A percentile compares a stretch with the other conserved stretches of the same genome.
phyloP scores from a whole-genome alignment of 2,113 vertebrate genomes.

The Poeciliopsis turrubarensis region DNA sequence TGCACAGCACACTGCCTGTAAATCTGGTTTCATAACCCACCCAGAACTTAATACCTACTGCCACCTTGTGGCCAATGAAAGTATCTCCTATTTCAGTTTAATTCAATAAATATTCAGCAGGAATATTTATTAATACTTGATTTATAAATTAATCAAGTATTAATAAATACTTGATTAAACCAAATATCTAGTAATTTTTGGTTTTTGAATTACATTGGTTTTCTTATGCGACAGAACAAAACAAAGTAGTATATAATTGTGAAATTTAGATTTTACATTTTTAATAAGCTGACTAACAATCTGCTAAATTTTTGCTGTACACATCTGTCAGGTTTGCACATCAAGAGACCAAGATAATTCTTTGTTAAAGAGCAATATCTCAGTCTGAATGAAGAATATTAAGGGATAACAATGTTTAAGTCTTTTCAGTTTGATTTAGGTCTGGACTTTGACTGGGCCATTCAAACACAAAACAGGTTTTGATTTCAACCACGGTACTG shows the following conservation, averaged over 20 bases:
- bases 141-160: not conserved
- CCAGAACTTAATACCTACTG: slow-evolving; percentile 49
- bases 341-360: not conserved
- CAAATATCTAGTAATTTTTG: not conserved
- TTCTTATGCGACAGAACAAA: not conserved
- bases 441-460: not conserved
- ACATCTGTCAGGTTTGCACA: not conserved
- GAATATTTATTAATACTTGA: not conserved
- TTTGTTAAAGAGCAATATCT: not conserved
- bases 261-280: not conserved
- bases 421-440: not conserved
- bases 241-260: not conserved
- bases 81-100: not conserved
- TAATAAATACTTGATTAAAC: too few relatives aligned
- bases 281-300: too few relatives aligned
- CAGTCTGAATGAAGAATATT: not conserved
- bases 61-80: slow-evolving; percentile 63
- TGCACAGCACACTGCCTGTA: slow-evolving; percentile 37
- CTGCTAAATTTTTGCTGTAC: not conserved
- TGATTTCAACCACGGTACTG: not conserved
- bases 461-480: not conserved
- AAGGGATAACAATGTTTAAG: not conserved
- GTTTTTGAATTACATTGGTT: not conserved
- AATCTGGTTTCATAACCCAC: slow-evolving; percentile 35
- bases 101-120: slow-evolving; percentile 9